Conservation (phyloP, 2,888 invertebrate species). For the Idaea straminata region DNA sequence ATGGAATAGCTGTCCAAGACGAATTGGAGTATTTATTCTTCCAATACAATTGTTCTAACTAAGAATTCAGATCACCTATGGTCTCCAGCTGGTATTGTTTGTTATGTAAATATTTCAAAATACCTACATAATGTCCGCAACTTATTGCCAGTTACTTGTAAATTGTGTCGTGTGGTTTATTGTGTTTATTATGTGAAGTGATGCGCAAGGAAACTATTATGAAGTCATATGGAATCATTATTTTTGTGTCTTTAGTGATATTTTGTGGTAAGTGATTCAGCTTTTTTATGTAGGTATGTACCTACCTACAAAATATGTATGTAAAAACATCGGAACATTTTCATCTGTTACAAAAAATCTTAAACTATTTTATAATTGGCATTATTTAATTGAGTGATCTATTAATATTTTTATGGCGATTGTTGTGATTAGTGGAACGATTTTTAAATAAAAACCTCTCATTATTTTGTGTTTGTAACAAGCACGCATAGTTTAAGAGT, state of each 20-base stretch:
- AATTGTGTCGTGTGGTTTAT: neutral
- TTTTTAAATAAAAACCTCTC: no score
- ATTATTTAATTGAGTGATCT: neutral
- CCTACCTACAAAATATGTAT: conserved; percentile 7
- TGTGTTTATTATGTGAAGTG: conserved; percentile 18
- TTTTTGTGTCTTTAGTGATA: conserved; percentile 34
- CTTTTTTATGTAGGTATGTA: neutral
- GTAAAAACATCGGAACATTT: conserved; percentile 8
- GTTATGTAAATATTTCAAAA: neutral
- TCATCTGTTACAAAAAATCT: conserved; percentile 2
- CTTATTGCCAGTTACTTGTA: neutral
- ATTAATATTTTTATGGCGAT: neutral
- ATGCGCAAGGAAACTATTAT: conserved; percentile 39
- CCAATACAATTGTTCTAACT: neutral
- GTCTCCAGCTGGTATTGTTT: neutral
- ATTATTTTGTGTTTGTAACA: no score
- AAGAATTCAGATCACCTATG: neutral
- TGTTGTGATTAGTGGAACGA: no score
- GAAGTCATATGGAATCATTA: conserved; percentile 42
- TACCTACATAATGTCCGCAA: neutral
- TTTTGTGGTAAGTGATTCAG: conserved; percentile 47
- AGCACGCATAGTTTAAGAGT: no score
- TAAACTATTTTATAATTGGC: neutral
- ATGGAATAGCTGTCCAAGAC: neutral
- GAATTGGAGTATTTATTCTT: neutral